Evolutionary conservation across 2,888 invertebrate species (phyloP).

Genomic region (Nysson spinosus): DNA sequence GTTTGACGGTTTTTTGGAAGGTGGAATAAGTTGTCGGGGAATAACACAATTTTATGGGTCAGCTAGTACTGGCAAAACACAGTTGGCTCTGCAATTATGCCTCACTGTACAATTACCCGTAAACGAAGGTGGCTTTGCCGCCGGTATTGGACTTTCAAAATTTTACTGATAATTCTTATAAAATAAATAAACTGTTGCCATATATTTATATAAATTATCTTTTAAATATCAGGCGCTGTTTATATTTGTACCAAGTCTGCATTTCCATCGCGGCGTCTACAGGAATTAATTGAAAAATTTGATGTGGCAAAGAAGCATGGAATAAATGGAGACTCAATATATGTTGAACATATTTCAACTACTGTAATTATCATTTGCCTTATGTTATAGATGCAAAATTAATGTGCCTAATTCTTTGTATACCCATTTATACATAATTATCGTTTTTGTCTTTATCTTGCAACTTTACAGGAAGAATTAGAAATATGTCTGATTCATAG

Average conservation of each 20-base stretch:
- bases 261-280: conserved; percentile 85
- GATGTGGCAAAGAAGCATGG: conserved; percentile 68
- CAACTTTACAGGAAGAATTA: conserved; percentile 79
- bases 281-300: conserved; percentile 78
- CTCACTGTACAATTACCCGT: conserved; percentile 82
- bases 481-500: conserved; percentile 79
- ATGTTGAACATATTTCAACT: conserved; percentile 82
- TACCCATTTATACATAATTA: too few relatives aligned
- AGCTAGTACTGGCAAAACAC: conserved; percentile 90
- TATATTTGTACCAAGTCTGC: conserved; percentile 89
- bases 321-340: conserved; percentile 80
- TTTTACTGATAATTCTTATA: too few relatives aligned
- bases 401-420: too few relatives aligned
- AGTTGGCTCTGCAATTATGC: conserved; percentile 86
- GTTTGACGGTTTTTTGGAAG: conserved; percentile 82
- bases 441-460: too few relatives aligned
- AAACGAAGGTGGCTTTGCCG: conserved; percentile 79
- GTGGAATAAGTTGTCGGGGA: conserved; percentile 84
- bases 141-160: conserved; percentile 75
- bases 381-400: too few relatives aligned
- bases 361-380: conserved; percentile 64
- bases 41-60: conserved; percentile 90
- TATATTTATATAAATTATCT: neutral
- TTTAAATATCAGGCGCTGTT: conserved; percentile 78
- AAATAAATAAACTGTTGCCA: too few relatives aligned